Conservation (phyloP, 2,888 invertebrate genomes). For the Cyrtodaria siliqua region DNA sequence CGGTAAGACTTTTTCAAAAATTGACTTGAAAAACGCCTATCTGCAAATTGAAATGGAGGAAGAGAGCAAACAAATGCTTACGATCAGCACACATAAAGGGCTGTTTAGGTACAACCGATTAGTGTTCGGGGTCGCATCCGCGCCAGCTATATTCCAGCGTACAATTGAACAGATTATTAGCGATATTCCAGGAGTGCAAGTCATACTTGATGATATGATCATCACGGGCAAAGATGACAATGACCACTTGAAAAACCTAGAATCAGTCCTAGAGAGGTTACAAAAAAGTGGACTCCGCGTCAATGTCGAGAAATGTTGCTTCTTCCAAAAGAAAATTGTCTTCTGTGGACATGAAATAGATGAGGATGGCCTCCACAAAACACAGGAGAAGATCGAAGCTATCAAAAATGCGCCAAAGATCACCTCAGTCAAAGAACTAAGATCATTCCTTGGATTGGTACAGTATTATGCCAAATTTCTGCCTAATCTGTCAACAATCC, state of each 20-base stretch:
- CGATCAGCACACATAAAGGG: slow-evolving; percentile 69
- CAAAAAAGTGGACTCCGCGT: slow-evolving; percentile 9
- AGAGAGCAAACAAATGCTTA: slow-evolving; percentile 28
- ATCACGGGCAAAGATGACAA: slow-evolving; percentile 22
- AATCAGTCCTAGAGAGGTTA: slow-evolving; percentile 19
- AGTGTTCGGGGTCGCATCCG: slow-evolving; percentile 63
- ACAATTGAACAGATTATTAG: slow-evolving; percentile 65
- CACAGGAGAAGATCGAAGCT: slow-evolving; percentile 23
- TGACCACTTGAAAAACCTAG: slow-evolving; percentile 28
- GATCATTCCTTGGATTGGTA: slow-evolving; percentile 23
- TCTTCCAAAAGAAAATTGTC: slow-evolving; percentile 20
- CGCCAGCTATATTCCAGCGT: slow-evolving; percentile 60
- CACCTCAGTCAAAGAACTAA: slow-evolving; percentile 20
- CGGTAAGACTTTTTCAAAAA: slow-evolving; percentile 59
- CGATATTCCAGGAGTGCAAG: slow-evolving; percentile 49
- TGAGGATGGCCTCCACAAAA: slow-evolving; percentile 18
- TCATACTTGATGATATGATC: slow-evolving; percentile 38
- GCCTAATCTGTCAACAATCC: slow-evolving; percentile 30
- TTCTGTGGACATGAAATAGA: slow-evolving; percentile 30
- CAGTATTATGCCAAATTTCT: slow-evolving; percentile 40
- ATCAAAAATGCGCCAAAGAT: slow-evolving; percentile 15
- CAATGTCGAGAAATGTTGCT: slow-evolving; percentile 36
- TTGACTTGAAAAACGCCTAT: slow-evolving; percentile 70
- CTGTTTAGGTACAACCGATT: slow-evolving; percentile 61
- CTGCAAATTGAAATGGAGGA: slow-evolving; percentile 42